These are phyloP conservation scores for Dipus sagitta DNA, from an alignment of 2,797 vertebrate genomes.

Conservation along the genomic window DNA sequence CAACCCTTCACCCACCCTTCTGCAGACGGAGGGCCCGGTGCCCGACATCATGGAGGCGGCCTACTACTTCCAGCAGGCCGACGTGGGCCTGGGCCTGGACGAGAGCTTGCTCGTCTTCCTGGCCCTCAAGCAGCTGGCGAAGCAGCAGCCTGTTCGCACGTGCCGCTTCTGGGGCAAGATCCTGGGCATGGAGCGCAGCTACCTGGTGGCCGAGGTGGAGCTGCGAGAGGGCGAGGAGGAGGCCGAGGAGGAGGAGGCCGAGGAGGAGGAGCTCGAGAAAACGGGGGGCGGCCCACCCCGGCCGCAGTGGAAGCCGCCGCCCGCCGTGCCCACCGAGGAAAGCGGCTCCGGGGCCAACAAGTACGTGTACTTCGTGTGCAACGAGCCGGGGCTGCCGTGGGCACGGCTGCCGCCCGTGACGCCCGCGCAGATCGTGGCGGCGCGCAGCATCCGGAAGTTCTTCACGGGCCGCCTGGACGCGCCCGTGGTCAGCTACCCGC, in stretches of 20 bases:
- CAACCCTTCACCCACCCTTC: background rate
- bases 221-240: conserved; percentile 89
- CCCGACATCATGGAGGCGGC: conserved; percentile 90
- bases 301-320: conserved; percentile 87
- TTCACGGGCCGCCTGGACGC: conserved; percentile 91
- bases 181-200: conserved; percentile 89
- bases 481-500: conserved; percentile 90
- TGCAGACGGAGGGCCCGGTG: conserved; percentile 86
- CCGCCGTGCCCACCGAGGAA: conserved; percentile 88
- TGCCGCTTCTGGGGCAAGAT: conserved; percentile 95
- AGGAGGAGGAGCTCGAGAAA: conserved; percentile 78
- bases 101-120: conserved; percentile 91
- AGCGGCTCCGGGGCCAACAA: conserved; percentile 90
- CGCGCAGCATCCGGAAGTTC: conserved; percentile 90
- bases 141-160: conserved; percentile 86
- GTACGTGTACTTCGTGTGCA: conserved; percentile 92
- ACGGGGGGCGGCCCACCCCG: conserved; percentile 77
- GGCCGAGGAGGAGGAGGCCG: conserved; percentile 76
- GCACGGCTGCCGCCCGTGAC: conserved; percentile 90
- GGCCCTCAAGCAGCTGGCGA: conserved; percentile 91
- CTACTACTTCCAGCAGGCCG: conserved; percentile 92
- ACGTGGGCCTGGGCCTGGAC: conserved; percentile 89
- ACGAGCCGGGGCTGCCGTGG: conserved; percentile 92
- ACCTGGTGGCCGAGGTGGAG: conserved; percentile 92
- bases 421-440: conserved; percentile 90